Evolutionary conservation across 1,140 invertebrate species (phyloP).

Genomic region (Cecropterus lyciades): DNA sequence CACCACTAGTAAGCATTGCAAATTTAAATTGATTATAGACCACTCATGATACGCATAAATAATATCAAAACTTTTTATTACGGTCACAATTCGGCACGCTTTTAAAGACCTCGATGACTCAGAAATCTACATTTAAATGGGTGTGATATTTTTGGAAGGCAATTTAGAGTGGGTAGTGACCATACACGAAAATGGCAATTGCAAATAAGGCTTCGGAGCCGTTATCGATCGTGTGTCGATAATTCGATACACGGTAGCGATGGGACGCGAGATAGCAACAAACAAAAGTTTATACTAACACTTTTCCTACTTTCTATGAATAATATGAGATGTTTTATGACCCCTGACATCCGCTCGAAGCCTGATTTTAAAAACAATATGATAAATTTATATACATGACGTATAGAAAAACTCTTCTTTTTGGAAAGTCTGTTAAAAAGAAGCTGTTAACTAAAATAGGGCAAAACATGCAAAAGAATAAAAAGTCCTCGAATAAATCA

Average conservation of each 20-base stretch:
- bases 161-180: constrained; percentile 51
- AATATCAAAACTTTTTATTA: constrained; percentile 17
- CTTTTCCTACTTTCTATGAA: too few relatives aligned
- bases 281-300: background rate
- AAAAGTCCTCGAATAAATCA: too few relatives aligned
- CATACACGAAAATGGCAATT: constrained; percentile 60
- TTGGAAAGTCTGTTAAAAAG: too few relatives aligned
- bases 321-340: too few relatives aligned
- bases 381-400: too few relatives aligned
- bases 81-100: constrained; percentile 25
- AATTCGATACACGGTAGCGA: constrained; percentile 22
- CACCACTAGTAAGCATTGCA: background rate
- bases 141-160: constrained; percentile 42
- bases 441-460: too few relatives aligned
- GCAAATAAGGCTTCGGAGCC: constrained; percentile 59
- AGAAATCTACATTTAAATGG: constrained; percentile 37
- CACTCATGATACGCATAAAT: constrained; percentile 13
- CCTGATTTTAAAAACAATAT: too few relatives aligned
- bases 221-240: constrained; percentile 53
- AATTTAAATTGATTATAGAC: background rate
- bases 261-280: constrained; percentile 3
- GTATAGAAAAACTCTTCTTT: too few relatives aligned
- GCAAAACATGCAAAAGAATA: too few relatives aligned
- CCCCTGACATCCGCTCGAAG: too few relatives aligned
- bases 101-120: constrained; percentile 34